Evolutionary conservation across 2,113 vertebrate genomes (phyloP).

Genomic region (Perca fluviatilis): DNA sequence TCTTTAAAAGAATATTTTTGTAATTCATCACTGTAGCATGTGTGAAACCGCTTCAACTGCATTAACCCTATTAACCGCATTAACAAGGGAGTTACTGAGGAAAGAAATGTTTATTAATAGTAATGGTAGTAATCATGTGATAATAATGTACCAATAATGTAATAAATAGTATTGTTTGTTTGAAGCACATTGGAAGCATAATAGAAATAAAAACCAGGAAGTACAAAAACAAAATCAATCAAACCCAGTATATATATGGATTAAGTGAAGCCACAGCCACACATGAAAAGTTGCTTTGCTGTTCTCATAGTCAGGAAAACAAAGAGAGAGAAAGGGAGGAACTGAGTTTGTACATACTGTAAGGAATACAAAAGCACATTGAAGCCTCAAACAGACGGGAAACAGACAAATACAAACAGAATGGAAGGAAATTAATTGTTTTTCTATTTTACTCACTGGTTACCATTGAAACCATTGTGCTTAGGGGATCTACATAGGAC

Average conservation of each 20-base stretch:
- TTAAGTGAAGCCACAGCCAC: constrained; percentile 77
- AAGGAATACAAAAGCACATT: constrained; percentile 78
- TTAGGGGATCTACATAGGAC: constrained; percentile 76
- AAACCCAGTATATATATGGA: constrained; percentile 32
- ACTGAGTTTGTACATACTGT: constrained; percentile 62
- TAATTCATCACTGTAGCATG: too few relatives aligned
- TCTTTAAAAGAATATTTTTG: too few relatives aligned
- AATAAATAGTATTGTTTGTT: constrained; percentile 85
- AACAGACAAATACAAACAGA: constrained; percentile 56
- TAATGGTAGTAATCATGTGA: constrained; percentile 79
- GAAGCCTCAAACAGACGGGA: constrained; percentile 57
- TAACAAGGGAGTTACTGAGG: constrained; percentile 66
- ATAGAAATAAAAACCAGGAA: constrained; percentile 66
- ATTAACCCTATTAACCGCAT: constrained; percentile 28
- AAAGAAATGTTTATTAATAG: constrained; percentile 87
- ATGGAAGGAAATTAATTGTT: constrained; percentile 47
- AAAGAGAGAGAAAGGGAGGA: constrained; percentile 62
- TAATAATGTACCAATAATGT: constrained; percentile 82
- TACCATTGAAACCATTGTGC: constrained; percentile 69
- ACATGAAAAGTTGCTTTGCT: constrained; percentile 72
- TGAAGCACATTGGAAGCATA: constrained; percentile 83
- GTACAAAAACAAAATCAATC: constrained; percentile 66
- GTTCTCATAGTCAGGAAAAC: constrained; percentile 73
- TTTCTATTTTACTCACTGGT: constrained; percentile 44
- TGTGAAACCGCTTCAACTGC: neutral